These are phyloP conservation scores for Tetramorium simillimum DNA, from an alignment of 1,140 invertebrate genomes.

Conservation along the genomic window DNA sequence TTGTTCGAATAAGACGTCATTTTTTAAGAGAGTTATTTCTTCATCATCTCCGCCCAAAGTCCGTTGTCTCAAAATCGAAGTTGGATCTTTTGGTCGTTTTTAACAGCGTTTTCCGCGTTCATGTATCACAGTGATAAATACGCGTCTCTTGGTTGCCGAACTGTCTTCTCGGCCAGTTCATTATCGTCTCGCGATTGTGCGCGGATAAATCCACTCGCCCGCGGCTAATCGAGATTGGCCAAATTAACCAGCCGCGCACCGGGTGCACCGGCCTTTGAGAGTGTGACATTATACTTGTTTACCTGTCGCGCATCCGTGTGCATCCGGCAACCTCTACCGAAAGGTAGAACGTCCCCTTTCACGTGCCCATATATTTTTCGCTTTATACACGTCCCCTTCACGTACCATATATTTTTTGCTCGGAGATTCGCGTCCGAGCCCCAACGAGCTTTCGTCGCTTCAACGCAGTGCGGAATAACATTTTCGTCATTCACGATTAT, in stretches of 20 bases:
- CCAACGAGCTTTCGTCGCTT: conserved; percentile 31
- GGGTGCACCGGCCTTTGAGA: conserved; percentile 49
- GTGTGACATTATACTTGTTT: conserved; percentile 68
- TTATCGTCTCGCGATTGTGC: conserved; percentile 57
- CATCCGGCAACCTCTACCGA: conserved; percentile 7
- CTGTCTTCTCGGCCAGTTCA: conserved; percentile 45
- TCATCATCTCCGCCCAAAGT: not conserved
- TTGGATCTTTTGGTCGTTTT: not conserved
- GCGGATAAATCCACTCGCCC: conserved; percentile 66
- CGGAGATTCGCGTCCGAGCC: not conserved
- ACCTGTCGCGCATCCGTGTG: conserved; percentile 22
- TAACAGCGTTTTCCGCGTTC: not conserved
- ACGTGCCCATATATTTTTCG: conserved; percentile 18
- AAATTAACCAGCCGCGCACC: conserved; percentile 63
- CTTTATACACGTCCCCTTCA: conserved; percentile 26
- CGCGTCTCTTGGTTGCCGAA: conserved; percentile 36
- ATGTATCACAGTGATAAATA: conserved; percentile 49
- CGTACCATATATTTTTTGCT: conserved; percentile 16
- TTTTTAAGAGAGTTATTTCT: not conserved
- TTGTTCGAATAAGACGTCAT: not conserved
- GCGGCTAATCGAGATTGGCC: conserved; percentile 68
- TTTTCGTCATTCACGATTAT: conserved; percentile 41
- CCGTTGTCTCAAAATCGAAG: not conserved
- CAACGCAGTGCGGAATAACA: conserved; percentile 5
- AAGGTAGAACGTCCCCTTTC: conserved; percentile 23